phyloP scores from a whole-genome alignment of 1,140 invertebrate species.

The Diorhabda elongata region DNA sequence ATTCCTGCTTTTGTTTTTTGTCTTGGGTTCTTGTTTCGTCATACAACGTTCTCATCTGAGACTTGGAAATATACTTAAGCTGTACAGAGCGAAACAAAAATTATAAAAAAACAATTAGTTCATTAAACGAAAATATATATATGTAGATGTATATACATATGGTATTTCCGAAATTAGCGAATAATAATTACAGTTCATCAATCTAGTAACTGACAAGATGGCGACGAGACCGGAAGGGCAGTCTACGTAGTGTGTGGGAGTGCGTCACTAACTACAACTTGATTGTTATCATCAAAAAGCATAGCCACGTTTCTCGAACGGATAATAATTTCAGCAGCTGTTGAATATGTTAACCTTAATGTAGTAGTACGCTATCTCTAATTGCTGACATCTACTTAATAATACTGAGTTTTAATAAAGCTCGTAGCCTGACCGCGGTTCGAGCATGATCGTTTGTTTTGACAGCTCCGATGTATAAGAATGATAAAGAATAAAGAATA shows the following conservation, averaged over 20 bases:
- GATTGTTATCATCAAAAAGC: constrained; percentile 12
- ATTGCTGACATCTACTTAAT: constrained; percentile 21
- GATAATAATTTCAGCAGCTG: constrained; percentile 16
- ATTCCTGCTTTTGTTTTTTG: too few species aligned
- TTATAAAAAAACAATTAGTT: too few species aligned
- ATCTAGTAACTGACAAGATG: not conserved
- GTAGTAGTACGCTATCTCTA: constrained; percentile 15
- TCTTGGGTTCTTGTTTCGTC: too few species aligned
- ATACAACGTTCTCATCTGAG: too few species aligned
- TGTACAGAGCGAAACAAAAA: too few species aligned
- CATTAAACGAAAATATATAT: too few species aligned
- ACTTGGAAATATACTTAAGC: too few species aligned
- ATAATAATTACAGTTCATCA: not conserved
- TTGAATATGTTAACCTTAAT: constrained; percentile 18
- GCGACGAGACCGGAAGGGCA: constrained; percentile 5
- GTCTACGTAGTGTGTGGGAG: constrained; percentile 10
- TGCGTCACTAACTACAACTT: constrained; percentile 18
- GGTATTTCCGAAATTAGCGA: not conserved
- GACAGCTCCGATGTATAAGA: constrained; percentile 15
- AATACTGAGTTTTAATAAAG: constrained; percentile 15
- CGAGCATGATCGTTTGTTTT: constrained; percentile 18
- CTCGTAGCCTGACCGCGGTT: constrained; percentile 3
- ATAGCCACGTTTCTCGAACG: constrained; percentile 18
- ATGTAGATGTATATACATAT: too few species aligned
- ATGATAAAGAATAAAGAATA: constrained; percentile 6